phyloP scores from a whole-genome alignment of 23 tunicate species.

The Corella eumyota region DNA sequence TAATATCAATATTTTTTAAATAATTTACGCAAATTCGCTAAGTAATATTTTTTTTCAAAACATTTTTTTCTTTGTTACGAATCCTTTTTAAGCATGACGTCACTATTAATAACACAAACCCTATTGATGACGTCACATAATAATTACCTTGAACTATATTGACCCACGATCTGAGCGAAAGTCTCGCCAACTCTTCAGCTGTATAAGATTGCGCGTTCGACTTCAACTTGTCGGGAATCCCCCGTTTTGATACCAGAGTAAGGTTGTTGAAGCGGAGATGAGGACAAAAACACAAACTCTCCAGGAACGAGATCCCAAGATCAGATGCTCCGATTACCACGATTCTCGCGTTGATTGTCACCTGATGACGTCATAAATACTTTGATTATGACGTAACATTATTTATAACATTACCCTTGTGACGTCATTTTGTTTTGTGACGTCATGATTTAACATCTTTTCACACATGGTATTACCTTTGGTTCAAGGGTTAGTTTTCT shows the following conservation, averaged over 20 bases:
- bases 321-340: conserved; percentile 88
- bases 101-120: too few relatives aligned
- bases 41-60: background rate
- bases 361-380: conserved; percentile 25
- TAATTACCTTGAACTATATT: conserved; percentile 62
- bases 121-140: too few relatives aligned
- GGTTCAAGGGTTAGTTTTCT: conserved; percentile 88
- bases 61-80: too few relatives aligned
- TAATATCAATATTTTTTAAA: background rate
- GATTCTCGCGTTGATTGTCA: conserved; percentile 86
- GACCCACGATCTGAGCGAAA: conserved; percentile 89
- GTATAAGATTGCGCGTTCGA: conserved; percentile 34
- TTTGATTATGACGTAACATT: too few relatives aligned
- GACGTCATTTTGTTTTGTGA: too few relatives aligned
- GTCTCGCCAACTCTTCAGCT: conserved; percentile 53
- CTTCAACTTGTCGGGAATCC: conserved; percentile 50
- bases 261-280: conserved; percentile 89
- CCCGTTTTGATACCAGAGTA: conserved; percentile 67
- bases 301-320: conserved; percentile 74
- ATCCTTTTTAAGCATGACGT: too few relatives aligned
- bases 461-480: conserved; percentile 24
- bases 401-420: too few relatives aligned
- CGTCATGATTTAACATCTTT: background rate
- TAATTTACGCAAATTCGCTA: background rate
- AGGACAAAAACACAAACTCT: conserved; percentile 82